These are phyloP conservation scores for Synanthedon andrenaeformis DNA, from an alignment of 2,888 invertebrate genomes.

Conservation along the genomic window DNA sequence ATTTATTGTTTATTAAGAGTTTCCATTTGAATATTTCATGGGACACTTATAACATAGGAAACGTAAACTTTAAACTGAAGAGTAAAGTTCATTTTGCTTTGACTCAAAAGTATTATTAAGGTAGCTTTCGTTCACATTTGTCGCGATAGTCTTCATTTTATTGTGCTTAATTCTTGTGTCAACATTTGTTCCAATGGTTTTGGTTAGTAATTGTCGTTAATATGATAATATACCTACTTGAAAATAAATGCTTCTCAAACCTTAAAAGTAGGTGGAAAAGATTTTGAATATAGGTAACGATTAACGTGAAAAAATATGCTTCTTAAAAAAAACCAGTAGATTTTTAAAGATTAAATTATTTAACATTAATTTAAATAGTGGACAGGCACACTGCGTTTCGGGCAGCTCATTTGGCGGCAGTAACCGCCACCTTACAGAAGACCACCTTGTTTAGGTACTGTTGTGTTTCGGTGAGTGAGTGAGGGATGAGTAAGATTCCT, in stretches of 20 bases:
- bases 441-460: too few relatives aligned
- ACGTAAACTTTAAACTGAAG: not conserved
- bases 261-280: too few relatives aligned
- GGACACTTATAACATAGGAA: slow-evolving; percentile 23
- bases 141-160: slow-evolving; percentile 33
- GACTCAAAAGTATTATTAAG: not conserved
- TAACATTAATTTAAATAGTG: too few relatives aligned
- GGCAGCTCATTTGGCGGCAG: too few relatives aligned
- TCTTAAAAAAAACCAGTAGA: too few relatives aligned
- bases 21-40: slow-evolving; percentile 38
- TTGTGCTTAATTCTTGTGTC: slow-evolving; percentile 24
- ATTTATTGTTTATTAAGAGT: slow-evolving; percentile 43
- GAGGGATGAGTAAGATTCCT: too few relatives aligned
- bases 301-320: too few relatives aligned
- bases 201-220: slow-evolving; percentile 26
- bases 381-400: too few relatives aligned
- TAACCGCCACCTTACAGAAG: too few relatives aligned
- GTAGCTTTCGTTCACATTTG: slow-evolving; percentile 18
- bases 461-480: too few relatives aligned
- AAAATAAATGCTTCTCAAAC: not conserved
- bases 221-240: slow-evolving; percentile 22
- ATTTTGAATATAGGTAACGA: too few relatives aligned
- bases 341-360: too few relatives aligned
- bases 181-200: slow-evolving; percentile 3
- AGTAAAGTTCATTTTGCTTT: not conserved